Percentiles rank a stretch among this genome's conserved stretches.
These are phyloP conservation scores for Regulus satrapa DNA, from an alignment of 2,113 vertebrate species.

Conservation along the genomic window DNA sequence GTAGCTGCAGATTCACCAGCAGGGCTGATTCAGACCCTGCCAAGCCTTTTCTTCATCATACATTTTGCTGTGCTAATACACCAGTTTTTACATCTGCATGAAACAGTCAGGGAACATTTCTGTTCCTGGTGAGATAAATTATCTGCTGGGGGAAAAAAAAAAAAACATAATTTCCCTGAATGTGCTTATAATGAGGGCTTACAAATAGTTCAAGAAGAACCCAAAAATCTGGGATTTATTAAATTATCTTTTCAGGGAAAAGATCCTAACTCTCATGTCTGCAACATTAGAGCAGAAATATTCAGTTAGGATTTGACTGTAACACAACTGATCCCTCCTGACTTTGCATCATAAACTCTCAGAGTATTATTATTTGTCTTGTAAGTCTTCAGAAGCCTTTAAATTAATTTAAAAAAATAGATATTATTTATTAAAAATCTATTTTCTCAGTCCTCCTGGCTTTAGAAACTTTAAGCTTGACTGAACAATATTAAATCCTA, in stretches of 20 bases:
- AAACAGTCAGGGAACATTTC: neutral
- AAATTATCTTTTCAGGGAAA: neutral
- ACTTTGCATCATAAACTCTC: neutral
- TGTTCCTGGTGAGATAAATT: neutral
- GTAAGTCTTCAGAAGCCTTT: neutral
- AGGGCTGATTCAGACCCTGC: neutral
- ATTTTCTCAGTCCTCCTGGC: neutral
- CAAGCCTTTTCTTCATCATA: neutral
- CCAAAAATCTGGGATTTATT: neutral
- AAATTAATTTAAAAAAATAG: neutral
- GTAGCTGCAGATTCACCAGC: neutral
- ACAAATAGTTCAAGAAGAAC: neutral
- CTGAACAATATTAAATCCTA: neutral
- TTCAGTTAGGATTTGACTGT: neutral
- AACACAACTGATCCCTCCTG: neutral
- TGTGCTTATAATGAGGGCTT: neutral
- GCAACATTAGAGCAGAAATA: neutral
- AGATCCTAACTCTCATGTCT: accelerated
- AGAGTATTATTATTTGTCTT: neutral
- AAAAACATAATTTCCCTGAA: neutral
- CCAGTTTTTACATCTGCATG: neutral
- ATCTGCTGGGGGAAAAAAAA: neutral
- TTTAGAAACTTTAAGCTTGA: neutral
- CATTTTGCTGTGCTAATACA: neutral
- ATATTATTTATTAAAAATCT: neutral